These are phyloP conservation scores for Mormyrops attenuatus DNA, from an alignment of 2,797 vertebrate species.

Conservation along the genomic window DNA sequence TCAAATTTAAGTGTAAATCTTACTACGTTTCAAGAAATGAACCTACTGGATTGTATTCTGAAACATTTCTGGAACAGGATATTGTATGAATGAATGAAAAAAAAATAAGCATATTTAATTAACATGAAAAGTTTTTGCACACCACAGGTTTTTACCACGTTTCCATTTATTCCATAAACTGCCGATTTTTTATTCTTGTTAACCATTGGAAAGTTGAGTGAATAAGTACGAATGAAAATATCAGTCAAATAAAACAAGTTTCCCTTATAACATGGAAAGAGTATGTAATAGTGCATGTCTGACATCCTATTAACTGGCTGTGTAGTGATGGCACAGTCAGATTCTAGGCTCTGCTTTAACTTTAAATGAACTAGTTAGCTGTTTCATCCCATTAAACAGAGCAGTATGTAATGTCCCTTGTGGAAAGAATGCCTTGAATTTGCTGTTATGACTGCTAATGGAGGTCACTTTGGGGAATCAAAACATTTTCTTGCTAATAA, in stretches of 20 bases:
- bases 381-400: background rate
- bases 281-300: background rate
- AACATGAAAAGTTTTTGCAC: background rate
- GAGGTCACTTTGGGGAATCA: background rate
- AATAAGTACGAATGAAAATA: background rate
- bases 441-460: background rate
- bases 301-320: background rate
- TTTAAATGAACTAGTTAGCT: too few relatives aligned
- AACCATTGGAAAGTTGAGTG: background rate
- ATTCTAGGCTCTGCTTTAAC: background rate
- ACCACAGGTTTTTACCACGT: background rate
- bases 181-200: background rate
- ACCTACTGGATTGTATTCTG: background rate
- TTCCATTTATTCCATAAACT: background rate
- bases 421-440: background rate
- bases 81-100: background rate
- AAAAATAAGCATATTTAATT: background rate
- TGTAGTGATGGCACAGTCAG: background rate
- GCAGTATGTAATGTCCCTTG: background rate
- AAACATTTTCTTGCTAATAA: background rate
- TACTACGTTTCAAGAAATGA: background rate
- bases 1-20: background rate
- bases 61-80: background rate
- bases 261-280: background rate
- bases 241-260: background rate